phyloP scores from a whole-genome alignment of 2,113 vertebrate species.

The Forbesichthys agassizii region DNA sequence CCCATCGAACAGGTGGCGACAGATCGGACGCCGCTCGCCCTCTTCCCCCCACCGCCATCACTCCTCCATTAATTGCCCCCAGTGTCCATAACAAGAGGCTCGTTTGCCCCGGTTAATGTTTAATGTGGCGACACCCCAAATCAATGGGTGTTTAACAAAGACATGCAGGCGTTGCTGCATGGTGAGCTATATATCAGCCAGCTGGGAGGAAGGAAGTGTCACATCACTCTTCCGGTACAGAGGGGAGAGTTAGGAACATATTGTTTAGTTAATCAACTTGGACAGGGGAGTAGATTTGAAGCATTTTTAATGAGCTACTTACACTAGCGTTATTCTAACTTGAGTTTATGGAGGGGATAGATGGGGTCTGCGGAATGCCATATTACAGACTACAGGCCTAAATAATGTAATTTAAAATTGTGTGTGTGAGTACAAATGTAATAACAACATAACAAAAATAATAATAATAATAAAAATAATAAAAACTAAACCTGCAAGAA shows the following conservation, averaged over 20 bases:
- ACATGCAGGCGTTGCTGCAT: constrained; percentile 22
- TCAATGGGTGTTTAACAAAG: constrained; percentile 74
- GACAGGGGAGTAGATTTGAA: constrained; percentile 58
- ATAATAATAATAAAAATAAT: too few relatives aligned
- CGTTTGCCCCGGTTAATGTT: constrained; percentile 70
- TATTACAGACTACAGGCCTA: not conserved
- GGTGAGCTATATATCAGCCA: not conserved
- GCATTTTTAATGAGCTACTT: constrained; percentile 60
- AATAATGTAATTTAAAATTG: too few relatives aligned
- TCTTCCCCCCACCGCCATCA: constrained; percentile 40
- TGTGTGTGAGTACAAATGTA: too few relatives aligned
- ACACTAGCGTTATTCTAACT: constrained; percentile 51
- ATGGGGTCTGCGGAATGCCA: not conserved
- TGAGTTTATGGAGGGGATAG: constrained; percentile 24
- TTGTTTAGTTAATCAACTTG: constrained; percentile 70
- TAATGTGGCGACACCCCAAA: constrained; percentile 68
- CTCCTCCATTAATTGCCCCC: constrained; percentile 72
- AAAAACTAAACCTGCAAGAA: too few relatives aligned
- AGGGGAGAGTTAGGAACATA: constrained; percentile 41
- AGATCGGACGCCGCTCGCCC: constrained; percentile 53
- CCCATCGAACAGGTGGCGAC: constrained; percentile 63
- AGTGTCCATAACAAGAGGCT: constrained; percentile 53
- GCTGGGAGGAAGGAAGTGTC: constrained; percentile 56
- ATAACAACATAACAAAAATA: too few relatives aligned
- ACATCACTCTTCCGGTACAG: constrained; percentile 50